Conservation (phyloP, 2,113 vertebrate genomes). For the Thinocorus orbignyianus region DNA sequence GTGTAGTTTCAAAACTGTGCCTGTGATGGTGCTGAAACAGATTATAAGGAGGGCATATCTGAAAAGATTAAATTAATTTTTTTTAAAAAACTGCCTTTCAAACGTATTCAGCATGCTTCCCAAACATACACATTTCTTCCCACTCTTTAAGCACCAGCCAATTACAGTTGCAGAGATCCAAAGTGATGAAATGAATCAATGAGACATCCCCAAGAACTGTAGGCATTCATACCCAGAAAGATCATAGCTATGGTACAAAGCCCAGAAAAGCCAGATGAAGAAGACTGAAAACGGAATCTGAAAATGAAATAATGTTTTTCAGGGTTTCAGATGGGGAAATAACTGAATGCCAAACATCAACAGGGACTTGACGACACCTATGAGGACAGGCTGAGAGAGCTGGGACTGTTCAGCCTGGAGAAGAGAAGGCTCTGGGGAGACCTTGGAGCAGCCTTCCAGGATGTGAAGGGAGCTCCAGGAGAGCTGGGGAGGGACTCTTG, state of each 20-base stretch:
- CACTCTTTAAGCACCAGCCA: not conserved
- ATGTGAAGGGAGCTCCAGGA: no score
- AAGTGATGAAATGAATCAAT: not conserved
- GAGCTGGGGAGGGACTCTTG: no score
- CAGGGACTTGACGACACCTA: not conserved
- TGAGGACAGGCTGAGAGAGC: no score
- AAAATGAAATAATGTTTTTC: not conserved
- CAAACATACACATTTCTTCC: not conserved
- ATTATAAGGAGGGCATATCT: not conserved
- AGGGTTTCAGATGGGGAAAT: not conserved
- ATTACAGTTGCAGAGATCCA: not conserved
- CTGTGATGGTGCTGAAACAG: not conserved
- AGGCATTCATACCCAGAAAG: not conserved
- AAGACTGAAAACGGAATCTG: not conserved
- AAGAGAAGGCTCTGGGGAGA: no score
- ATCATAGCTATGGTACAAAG: not conserved
- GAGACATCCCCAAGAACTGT: not conserved
- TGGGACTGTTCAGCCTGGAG: no score
- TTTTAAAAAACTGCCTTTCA: not conserved
- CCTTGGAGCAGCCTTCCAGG: no score
- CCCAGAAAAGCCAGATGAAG: not conserved
- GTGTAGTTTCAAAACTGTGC: not conserved
- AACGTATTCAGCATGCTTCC: not conserved
- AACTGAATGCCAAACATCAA: not conserved
- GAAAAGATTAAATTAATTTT: not conserved